A percentile compares a stretch with the other conserved stretches of the same genome.
Conservation (phyloP, 2,888 invertebrate genomes). For the Andricus quercusramuli region DNA sequence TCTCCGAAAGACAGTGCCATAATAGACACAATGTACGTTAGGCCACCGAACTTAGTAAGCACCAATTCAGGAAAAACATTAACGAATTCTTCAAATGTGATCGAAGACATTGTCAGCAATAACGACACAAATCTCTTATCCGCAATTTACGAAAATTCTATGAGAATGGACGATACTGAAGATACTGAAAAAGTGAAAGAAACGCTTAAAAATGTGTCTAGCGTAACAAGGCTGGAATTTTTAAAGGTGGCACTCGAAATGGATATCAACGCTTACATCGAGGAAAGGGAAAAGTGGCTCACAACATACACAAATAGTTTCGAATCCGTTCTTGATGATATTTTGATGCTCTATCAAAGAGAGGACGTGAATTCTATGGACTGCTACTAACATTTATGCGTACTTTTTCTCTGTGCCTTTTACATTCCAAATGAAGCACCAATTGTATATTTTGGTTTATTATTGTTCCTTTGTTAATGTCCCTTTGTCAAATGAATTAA, state of each 20-base stretch:
- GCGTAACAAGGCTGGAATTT: conserved; percentile 82
- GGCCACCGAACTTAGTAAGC: conserved; percentile 63
- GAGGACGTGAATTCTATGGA: conserved; percentile 84
- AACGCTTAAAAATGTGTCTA: conserved; percentile 71
- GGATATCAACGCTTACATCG: conserved; percentile 83
- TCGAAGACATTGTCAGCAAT: conserved; percentile 84
- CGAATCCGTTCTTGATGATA: conserved; percentile 87
- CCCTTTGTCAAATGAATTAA: conserved; percentile 9
- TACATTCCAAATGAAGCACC: conserved; percentile 16
- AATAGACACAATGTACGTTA: conserved; percentile 67
- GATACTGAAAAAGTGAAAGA: conserved; percentile 70
- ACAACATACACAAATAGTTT: conserved; percentile 84
- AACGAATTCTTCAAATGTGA: conserved; percentile 80
- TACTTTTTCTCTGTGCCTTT: conserved; percentile 14
- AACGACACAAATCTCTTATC: conserved; percentile 83
- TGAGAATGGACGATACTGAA: conserved; percentile 69
- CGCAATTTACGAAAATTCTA: conserved; percentile 82
- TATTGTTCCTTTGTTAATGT: conserved; percentile 1
- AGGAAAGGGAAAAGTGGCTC: conserved; percentile 84
- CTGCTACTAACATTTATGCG: conserved; percentile 81
- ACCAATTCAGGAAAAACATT: conserved; percentile 53
- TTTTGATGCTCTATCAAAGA: conserved; percentile 82
- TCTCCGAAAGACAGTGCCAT: conserved; percentile 67
- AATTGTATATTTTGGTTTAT: conserved; percentile 6
- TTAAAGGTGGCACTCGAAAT: conserved; percentile 81